phyloP scores from a whole-genome alignment of 2,113 vertebrate species.

The Stomatorhinus ivindoensis region DNA sequence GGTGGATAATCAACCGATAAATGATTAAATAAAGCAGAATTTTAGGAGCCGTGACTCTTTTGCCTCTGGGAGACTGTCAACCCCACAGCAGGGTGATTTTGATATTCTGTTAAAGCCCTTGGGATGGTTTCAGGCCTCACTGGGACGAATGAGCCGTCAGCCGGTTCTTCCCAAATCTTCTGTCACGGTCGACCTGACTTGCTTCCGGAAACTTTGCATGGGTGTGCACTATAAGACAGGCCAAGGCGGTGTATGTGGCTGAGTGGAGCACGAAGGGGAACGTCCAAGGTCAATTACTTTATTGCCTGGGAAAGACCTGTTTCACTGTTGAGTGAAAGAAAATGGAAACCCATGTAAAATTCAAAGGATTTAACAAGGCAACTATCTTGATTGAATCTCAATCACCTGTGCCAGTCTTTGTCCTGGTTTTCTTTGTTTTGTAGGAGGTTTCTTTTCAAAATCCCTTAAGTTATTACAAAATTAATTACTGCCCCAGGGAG shows the following conservation, averaged over 20 bases:
- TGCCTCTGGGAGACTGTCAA: neutral
- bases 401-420: constrained; percentile 11
- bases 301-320: constrained; percentile 22
- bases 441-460: constrained; percentile 27
- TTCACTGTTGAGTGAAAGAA: neutral
- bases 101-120: neutral
- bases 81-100: neutral
- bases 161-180: neutral
- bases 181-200: constrained; percentile 17
- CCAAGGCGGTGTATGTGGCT: constrained; percentile 41
- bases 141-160: neutral
- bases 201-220: constrained; percentile 39
- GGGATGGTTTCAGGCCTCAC: neutral
- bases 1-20: neutral
- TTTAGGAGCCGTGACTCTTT: neutral
- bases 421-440: constrained; percentile 34
- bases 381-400: constrained; percentile 1
- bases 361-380: constrained; percentile 2
- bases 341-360: constrained; percentile 33
- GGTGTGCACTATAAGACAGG: constrained; percentile 45
- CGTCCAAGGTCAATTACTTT: constrained; percentile 44
- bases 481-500: constrained; percentile 52
- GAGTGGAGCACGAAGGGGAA: constrained; percentile 24
- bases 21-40: neutral
- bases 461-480: constrained; percentile 60